Evolutionary conservation across 2,113 vertebrate genomes (phyloP), one percentile per base, ranked within the genome.

Genomic region (Tretioscincus oriximinensis): DNA sequence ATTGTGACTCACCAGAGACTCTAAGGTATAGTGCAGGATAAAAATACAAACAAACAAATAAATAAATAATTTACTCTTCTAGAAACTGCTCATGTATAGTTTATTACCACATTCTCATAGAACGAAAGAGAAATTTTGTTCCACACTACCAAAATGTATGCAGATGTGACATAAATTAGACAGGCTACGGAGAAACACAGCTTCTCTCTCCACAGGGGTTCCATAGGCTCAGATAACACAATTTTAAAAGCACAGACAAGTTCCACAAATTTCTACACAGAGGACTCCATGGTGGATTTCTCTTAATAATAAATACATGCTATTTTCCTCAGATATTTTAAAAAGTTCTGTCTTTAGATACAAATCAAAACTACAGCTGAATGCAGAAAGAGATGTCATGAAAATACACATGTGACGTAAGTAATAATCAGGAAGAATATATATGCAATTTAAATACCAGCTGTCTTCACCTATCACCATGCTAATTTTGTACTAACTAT

Each of bases 391-490:
- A 18, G 80, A 22, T 71, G 60, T 83, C 88, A 89, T 54, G 12
- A 69, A 14, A 14, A 58, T 18, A 58, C 4, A 14, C 18, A 58
- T 16, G 54, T 58, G 54, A 58, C 80, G 73, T 82, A 64, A 78
- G n/a, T 49, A 72, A 35, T 41, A 51, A 41, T 60, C 24, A 29
- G 14, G 45, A 67, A 78, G 85, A 82, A 2, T 76, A 87, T 11
- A 28, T 41, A 70, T 29, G 26, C 54, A 51, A 70, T 78, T 88
- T 67, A 90, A 79, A 20, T 70, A 41, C 49, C 45, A 80, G 80
- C 24, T 79, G 31, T 83, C 77, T 88, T 16, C n/a, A 68, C 73
- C 77, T 58, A 78, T 58, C 2, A 2, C 22, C 73, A 28, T 67
- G 82, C 72, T 1, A 71, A 45, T 77, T 64, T 73, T 78, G 80